A percentile compares a stretch with the other conserved stretches of the same genome.
These are phyloP conservation scores for Holocentrus rufus DNA, from an alignment of 2,797 vertebrate genomes.

Conservation along the genomic window DNA sequence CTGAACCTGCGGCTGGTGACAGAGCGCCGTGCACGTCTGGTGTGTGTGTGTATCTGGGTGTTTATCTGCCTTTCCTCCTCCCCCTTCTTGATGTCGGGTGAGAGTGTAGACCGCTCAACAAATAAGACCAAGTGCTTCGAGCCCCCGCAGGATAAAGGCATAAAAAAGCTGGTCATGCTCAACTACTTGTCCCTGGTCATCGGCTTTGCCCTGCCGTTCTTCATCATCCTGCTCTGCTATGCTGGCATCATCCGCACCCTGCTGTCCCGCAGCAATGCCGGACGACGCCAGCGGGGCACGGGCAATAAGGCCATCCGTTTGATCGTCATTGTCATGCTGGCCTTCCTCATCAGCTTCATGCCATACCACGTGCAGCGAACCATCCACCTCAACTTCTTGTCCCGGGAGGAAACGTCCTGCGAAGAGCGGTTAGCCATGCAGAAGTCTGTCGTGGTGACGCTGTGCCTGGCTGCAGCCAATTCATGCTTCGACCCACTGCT, in stretches of 20 bases:
- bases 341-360: slow-evolving; percentile 92
- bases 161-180: slow-evolving; percentile 76
- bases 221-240: slow-evolving; percentile 90
- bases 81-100: slow-evolving; percentile 85
- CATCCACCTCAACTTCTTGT: slow-evolving; percentile 84
- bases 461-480: slow-evolving; percentile 91
- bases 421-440: slow-evolving; percentile 83
- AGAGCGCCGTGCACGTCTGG: slow-evolving; percentile 82
- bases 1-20: slow-evolving; percentile 86
- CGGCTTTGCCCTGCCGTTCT: slow-evolving; percentile 90
- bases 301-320: slow-evolving; percentile 88
- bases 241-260: slow-evolving; percentile 87
- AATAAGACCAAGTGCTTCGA: slow-evolving; percentile 96
- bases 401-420: slow-evolving; percentile 63
- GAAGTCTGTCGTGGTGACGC: slow-evolving; percentile 91
- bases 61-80: slow-evolving; percentile 86
- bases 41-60: slow-evolving; percentile 87
- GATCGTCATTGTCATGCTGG: slow-evolving; percentile 89
- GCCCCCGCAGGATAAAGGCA: slow-evolving; percentile 69
- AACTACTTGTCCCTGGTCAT: slow-evolving; percentile 87
- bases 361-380: slow-evolving; percentile 94
- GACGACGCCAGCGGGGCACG: slow-evolving; percentile 78
- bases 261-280: slow-evolving; percentile 74
- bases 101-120: slow-evolving; percentile 55
- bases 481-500: slow-evolving; percentile 95